Base-by-base conservation (phyloP, 2,797 vertebrate species). In the Trematomus bernacchii region DNA sequence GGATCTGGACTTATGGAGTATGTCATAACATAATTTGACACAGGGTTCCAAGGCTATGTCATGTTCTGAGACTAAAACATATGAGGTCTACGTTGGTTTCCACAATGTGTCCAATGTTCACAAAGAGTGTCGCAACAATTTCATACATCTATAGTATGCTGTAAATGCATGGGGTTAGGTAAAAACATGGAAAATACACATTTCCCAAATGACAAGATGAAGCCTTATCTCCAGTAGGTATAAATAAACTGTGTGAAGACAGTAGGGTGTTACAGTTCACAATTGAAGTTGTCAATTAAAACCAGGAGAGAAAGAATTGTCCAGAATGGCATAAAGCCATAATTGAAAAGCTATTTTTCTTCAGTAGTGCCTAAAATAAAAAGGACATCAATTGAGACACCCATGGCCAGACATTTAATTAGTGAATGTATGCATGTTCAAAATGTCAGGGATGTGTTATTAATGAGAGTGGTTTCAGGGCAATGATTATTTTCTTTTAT, bases 1-100 rank as follows among this genome's bases (percentile, higher is more conserved):
- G 88, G 83, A 90, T 67, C 3, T 51, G 58, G 71, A 85, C 72
- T 85, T 82, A 90, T 88, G 77, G 87, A 78, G 76, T 14, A 11
- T 70, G 82, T 86, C n/a, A n/a, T n/a, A n/a, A n/a, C 82, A 55
- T 52, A 40, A 44, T 66, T 72, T 66, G 80, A 85, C 78, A 43
- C 61, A 0, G 60, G 66, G 67, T 42, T 70, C 47, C 33, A 4
- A 74, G 77, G 62, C 66, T 4, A 19, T n/a, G 44, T 51, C 71
- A 66, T 67, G 63, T 18, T 59, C 57, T 4, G n/a, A 64, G 64
- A 46, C 10, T 27, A 42, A 65, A 50, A 2, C 60, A 9, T 55
- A 63, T 33, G n/a, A 51, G 43, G 68, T 52, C 60, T 77, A 58
- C 2, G 50, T 15, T 68, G 62, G 47, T 77, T 78, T n/a, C 10